A percentile compares a stretch with the other conserved stretches of the same genome.
Conservation (phyloP, 1,140 invertebrate genomes). For the Aphaenogaster floridana region DNA sequence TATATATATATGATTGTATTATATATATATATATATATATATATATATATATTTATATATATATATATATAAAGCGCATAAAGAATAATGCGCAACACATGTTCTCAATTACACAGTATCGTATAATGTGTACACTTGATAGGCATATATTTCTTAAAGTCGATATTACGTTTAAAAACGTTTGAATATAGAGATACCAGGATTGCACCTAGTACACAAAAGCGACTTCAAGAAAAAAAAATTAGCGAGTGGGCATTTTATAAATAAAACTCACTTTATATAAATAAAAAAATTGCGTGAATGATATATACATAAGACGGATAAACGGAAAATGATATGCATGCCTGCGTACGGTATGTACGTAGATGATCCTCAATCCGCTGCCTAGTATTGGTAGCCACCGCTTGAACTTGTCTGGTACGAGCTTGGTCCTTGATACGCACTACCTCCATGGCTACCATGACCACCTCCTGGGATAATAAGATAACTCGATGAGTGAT, state of each 20-base stretch:
- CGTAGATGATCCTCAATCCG: constrained; percentile 61
- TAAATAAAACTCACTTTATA: constrained; percentile 62
- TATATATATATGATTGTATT: constrained; percentile 17
- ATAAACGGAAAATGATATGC: constrained; percentile 58
- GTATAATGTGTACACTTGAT: constrained; percentile 11
- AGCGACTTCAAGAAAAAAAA: constrained; percentile 9
- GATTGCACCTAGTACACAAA: background rate
- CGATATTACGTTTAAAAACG: background rate
- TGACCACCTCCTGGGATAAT: constrained; percentile 25
- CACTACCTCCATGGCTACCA: constrained; percentile 35
- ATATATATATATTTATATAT: constrained; percentile 14
- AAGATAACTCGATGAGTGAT: background rate
- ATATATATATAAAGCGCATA: background rate
- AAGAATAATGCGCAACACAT: constrained; percentile 8
- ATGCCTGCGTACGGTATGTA: constrained; percentile 46
- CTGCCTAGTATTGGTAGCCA: constrained; percentile 76
- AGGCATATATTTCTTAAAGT: background rate
- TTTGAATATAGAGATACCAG: background rate
- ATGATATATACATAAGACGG: constrained; percentile 75
- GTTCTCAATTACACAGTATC: constrained; percentile 3
- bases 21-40: constrained; percentile 16
- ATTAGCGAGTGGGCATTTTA: background rate
- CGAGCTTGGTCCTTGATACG: constrained; percentile 77
- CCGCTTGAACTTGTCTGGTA: constrained; percentile 76
- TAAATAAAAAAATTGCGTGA: constrained; percentile 70